A percentile compares a stretch with the other conserved stretches of the same genome.
phyloP scores from a whole-genome alignment of 2,113 vertebrate species.

The Myxocyprinus asiaticus region DNA sequence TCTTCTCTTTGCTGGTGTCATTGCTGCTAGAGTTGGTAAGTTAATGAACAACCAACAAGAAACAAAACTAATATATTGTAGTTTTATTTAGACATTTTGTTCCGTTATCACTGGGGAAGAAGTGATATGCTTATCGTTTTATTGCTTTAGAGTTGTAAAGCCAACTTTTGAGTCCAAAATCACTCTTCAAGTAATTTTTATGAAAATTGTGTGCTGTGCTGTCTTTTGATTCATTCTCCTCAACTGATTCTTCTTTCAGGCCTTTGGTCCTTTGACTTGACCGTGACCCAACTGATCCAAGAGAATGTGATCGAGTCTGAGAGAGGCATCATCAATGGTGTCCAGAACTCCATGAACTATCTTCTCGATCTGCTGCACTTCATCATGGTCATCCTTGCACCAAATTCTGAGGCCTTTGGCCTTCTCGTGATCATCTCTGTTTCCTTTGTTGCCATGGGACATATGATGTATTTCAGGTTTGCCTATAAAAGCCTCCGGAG shows the following conservation, averaged over 20 bases:
- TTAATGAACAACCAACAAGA: slow-evolving; percentile 38
- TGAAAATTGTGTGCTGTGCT: not conserved
- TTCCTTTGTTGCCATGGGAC: slow-evolving; percentile 94
- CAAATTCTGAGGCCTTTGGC: slow-evolving; percentile 94
- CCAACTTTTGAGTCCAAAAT: slow-evolving; percentile 64
- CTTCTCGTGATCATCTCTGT: slow-evolving; percentile 95
- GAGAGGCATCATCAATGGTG: slow-evolving; percentile 95
- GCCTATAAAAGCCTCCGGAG: slow-evolving; percentile 86
- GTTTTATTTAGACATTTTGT: slow-evolving; percentile 21
- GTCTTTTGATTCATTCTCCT: slow-evolving; percentile 27
- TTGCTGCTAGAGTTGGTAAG: slow-evolving; percentile 97
- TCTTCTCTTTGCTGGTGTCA: slow-evolving; percentile 94
- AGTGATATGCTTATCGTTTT: not conserved
- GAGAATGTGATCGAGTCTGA: slow-evolving; percentile 96
- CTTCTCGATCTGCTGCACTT: slow-evolving; percentile 98
- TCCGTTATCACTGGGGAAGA: not conserved
- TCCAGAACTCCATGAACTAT: slow-evolving; percentile 99
- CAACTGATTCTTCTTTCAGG: slow-evolving; percentile 69
- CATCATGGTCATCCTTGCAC: slow-evolving; percentile 98
- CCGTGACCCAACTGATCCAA: slow-evolving; percentile 96
- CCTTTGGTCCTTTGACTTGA: slow-evolving; percentile 98
- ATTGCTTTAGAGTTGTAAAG: slow-evolving; percentile 50
- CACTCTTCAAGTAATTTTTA: not conserved
- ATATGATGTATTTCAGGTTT: slow-evolving; percentile 94
- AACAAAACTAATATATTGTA: not conserved